Evolutionary conservation across 2,113 vertebrate genomes (phyloP), one percentile per base, ranked within the genome.

Genomic region (Odontophorus gujanensis): DNA sequence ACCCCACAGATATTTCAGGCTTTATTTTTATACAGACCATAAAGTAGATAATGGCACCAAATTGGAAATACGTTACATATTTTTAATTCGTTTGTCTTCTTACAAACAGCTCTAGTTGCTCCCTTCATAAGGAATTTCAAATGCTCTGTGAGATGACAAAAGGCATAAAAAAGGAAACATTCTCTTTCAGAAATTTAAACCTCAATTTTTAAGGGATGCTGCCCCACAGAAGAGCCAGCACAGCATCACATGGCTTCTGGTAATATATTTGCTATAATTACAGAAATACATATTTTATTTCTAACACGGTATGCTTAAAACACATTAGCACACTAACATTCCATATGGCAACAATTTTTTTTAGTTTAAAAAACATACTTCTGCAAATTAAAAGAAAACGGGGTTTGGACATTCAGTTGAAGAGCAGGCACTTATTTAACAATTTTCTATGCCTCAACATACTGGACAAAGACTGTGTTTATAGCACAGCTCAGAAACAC

Each of bases 191-290:
- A 32, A 26, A 63, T 26, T 21, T 38, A 73, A 77, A 83, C 14
- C 11, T 36, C 14, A 10, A 58, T 13, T 36, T 26, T 4, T 55
- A 51, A 68, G 84, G 25, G 7, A 63, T 1, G 45, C 4, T 38
- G 51, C 21, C 22, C 14, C 78, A 65, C 13, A 62, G 63, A 30
- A 87, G 24, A 72, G 18, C 8, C 67, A 69, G 26, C 32, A 28
- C 0, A 32, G n/a, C 32, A 11, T 8, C 22, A 28, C 13, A 3
- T 3, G 38, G 11, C 25, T 53, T 40, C 25, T 25, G 11, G 2
- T 19, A 73, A 62, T 30, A 78, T 1, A 36, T 3, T 40, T 5
- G 4, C 25, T 80, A 17, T 6, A 43, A 16, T 28, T 61, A 28
- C 1, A 57, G 79, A 79, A 81, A 67, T 14, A 62, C 1, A 3